Base-by-base conservation (phyloP, 2,797 vertebrate species). In the Paguma larvata region DNA sequence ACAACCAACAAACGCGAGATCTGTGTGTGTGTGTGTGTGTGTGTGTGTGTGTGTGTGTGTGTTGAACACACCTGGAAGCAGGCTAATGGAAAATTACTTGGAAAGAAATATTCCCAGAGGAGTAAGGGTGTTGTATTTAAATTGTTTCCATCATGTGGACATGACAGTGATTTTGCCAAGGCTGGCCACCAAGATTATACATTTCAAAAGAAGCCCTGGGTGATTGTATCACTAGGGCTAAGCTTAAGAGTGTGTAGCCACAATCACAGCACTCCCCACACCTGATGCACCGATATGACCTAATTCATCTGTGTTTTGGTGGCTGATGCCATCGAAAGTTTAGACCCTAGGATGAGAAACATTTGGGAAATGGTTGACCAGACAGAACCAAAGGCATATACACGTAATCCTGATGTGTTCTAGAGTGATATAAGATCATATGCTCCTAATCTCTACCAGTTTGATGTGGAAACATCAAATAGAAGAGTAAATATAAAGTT, bases 81-180 rank as follows among this genome's bases (percentile, higher is more conserved):
- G 0, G 14, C 2, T 41, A 19, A 44, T 91, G 46, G 41, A 83
- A 96, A 82, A 90, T 5, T 4, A 48, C 70, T 0, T 3, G 6
- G 48, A 95, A 59, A 85, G 18, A 19, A n/a, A 15, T n/a, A 34
- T 4, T 73, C 65, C 3, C 38, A 92, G n/a, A 86, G 19, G 32
- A 38, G 63, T 72, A 51, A 77, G 13, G 7, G 8, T 8, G 32
- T 27, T 63, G 21, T 34, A 80, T 91, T 93, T 92, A 94, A 94
- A 78, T 92, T 41, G 23, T 95, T 89, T 91, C 79, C 41, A 48
- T 59, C 63, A 92, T 65, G 16, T 30, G 62, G 59, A 87, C 95
- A 70, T n/a, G 34, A 59, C 34, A 91, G 75, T 30, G 73, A 80
- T 67, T 70, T 44, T 13, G 18, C 12, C 78, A 89, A 59, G n/a